Base-by-base conservation (phyloP, 2,797 vertebrate genomes). In the Amphiprion clarkii region DNA sequence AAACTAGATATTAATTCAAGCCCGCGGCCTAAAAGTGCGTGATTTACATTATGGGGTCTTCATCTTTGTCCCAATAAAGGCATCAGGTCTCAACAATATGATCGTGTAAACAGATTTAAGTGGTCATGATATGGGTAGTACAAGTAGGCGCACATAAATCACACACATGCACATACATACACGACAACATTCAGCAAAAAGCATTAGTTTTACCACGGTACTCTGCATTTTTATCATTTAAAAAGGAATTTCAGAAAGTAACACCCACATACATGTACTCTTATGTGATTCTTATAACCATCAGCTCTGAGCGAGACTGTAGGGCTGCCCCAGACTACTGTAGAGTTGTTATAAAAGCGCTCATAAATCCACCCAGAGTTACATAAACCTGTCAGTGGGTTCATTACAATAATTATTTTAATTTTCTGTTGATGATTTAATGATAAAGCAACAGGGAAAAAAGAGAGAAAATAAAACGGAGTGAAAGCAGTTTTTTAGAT, bases 371-470 rank as follows among this genome's bases (percentile, higher is more conserved):
- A 76, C 71, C 82, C 78, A 71, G 76, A 84, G 82, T 89, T 87
- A 71, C 81, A 87, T 93, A 85, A 94, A 92, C 79, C 87, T 93
- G 91, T 93, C 87, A 85, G 80, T 85, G 81, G 67, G 85, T 91
- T 92, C 85, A 91, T 93, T 91, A 88, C 79, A 76, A 88, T 94
- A 93, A 94, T 94, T 92, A 86, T 85, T 85, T 91, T 88, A 89
- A 94, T 92, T 90, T 90, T 91, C 81, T 90, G 89, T 89, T 91
- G 87, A 93, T 87, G 90, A 93, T 89, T 92, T 90, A 88, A 92
- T 87, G 84, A 91, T 92, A 84, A 90, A 89, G 72, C 72, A 90
- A 89, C 87, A 89, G 85, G 85, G 55, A 59, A 77, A 61, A 60
- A 49, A 53, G 40, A 40, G 48, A 76, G 77, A 73, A 90, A 91